These are phyloP conservation scores for Philopotamus ludificatus DNA, from an alignment of 1,140 invertebrate genomes.

Conservation along the genomic window DNA sequence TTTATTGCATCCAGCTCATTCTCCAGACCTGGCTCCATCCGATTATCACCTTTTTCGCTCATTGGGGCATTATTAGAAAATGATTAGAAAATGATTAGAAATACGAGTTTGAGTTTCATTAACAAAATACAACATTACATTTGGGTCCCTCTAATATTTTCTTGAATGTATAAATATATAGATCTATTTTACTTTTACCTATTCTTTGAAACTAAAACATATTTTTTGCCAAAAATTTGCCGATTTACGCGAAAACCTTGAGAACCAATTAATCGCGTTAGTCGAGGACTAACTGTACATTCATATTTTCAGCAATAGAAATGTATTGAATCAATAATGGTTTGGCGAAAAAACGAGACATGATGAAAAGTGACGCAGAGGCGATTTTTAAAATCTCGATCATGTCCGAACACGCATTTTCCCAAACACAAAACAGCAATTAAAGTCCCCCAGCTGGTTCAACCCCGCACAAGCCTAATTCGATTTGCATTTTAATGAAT, in stretches of 20 bases:
- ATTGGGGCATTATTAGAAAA: background rate
- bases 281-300: background rate
- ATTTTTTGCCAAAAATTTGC: too few species aligned
- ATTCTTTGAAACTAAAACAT: too few species aligned
- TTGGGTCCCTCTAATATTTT: background rate
- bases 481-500: slow-evolving; percentile 30
- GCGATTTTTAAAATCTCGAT: background rate
- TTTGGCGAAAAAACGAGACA: background rate
- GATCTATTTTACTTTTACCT: too few species aligned
- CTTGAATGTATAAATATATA: too few species aligned
- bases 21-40: background rate
- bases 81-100: background rate
- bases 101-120: background rate
- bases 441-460: background rate
- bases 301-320: background rate
- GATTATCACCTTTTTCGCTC: background rate
- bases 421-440: slow-evolving; percentile 15
- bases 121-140: background rate
- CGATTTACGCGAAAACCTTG: too few species aligned
- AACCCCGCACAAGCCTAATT: slow-evolving; percentile 13
- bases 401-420: background rate
- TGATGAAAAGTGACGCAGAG: too few species aligned
- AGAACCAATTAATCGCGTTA: background rate
- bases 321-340: background rate
- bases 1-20: background rate